These are phyloP conservation scores for Patella vulgata DNA, from an alignment of 1,140 invertebrate species.

Conservation along the genomic window DNA sequence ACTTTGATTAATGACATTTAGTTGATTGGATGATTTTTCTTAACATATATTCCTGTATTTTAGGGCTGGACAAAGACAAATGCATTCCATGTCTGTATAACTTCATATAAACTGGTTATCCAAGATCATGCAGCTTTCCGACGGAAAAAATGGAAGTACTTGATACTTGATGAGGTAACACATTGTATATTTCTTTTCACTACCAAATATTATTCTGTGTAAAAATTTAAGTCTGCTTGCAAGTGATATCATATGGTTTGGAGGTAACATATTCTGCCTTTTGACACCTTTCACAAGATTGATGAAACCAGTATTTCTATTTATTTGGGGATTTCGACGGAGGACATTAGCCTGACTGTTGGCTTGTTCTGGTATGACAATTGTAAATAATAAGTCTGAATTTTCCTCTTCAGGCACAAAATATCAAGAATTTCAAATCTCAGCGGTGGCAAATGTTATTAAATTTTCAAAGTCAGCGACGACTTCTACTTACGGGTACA, in stretches of 20 bases:
- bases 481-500: constrained; percentile 95
- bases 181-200: no score
- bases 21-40: no score
- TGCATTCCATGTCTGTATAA: constrained; percentile 99
- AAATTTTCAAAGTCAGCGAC: constrained; percentile 95
- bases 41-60: no score
- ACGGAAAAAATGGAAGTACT: constrained; percentile 98
- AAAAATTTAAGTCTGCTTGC: background rate
- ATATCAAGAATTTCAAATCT: constrained; percentile 99
- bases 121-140: constrained; percentile 99
- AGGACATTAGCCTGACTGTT: no score
- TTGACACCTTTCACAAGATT: no score
- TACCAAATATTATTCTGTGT: constrained; percentile 1
- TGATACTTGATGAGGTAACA: constrained; percentile 91
- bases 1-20: no score
- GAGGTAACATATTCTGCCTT: background rate
- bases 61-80: constrained; percentile 98
- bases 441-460: constrained; percentile 98
- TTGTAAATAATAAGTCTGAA: no score
- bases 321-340: no score
- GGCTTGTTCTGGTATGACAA: no score
- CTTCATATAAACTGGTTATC: constrained; percentile 98
- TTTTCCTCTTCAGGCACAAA: constrained; percentile 84
- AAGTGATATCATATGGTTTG: background rate
- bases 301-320: no score